Evolutionary conservation across 2,113 vertebrate genomes (phyloP).

Genomic region (Bettongia penicillata): DNA sequence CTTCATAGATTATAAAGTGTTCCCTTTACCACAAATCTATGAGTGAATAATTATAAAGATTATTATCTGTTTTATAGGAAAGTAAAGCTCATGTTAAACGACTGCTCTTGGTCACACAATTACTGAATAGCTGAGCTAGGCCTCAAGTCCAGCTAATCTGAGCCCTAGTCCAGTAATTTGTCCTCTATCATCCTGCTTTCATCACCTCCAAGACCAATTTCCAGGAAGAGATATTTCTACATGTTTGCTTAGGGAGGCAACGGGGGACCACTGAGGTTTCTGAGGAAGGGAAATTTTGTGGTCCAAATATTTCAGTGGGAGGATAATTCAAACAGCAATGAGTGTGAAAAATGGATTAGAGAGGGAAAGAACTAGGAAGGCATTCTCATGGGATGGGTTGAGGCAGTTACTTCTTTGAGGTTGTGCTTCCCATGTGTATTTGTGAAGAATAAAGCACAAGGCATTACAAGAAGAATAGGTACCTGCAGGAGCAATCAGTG

Average conservation of each 20-base stretch:
- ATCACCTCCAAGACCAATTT: neutral
- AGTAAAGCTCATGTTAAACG: neutral
- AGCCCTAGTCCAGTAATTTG: neutral
- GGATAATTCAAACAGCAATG: neutral
- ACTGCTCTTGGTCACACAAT: neutral
- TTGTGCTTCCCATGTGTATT: neutral
- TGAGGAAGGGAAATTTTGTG: neutral
- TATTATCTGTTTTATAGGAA: neutral
- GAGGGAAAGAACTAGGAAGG: neutral
- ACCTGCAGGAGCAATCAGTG: neutral
- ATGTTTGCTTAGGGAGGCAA: neutral
- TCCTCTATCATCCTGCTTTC: neutral
- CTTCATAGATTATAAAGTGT: neutral
- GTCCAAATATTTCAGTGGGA: neutral
- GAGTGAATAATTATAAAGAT: neutral
- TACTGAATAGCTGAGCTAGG: neutral
- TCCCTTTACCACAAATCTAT: neutral
- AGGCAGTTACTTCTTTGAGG: neutral
- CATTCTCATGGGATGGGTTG: neutral
- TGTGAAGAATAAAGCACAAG: neutral
- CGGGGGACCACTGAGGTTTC: neutral
- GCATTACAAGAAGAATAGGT: neutral
- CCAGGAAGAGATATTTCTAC: neutral
- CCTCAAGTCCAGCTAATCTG: neutral
- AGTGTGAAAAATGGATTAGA: neutral